Evolutionary conservation across 64 coral and sea anemone species (phyloP), one percentile per base, ranked within the genome.

Genomic region (Astreopora myriophthalma): DNA sequence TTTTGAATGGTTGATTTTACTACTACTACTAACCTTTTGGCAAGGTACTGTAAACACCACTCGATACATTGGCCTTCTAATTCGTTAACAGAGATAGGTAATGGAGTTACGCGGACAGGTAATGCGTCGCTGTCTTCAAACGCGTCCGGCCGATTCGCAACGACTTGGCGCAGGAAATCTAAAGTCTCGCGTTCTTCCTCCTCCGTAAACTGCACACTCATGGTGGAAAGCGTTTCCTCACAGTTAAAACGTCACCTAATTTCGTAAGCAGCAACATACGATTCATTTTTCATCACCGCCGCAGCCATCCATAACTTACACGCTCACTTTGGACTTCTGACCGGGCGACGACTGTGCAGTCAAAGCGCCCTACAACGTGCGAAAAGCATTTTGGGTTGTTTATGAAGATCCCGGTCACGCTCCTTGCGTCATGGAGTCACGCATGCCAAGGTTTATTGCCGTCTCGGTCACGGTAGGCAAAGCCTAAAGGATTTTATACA

Each of bases 151-250:
- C 85, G 63, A 26, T 94, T 63, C 7, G 87, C 52, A 34, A 76
- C 62, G 25, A 97, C 90, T 42, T 86, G 69, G 16, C 84, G 70
- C 34, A 97, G 57, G 84, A 91, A 97, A 76, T 87, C 73, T 0
- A 68, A 8, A 22, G 95, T 75, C 60, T 90, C 40, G 2, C 25
- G 80, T 67, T 48, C 31, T 27, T 97, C 95, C 69, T 93, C 87
- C 36, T 93, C 80, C 27, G 91, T 94, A 74, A 97, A 94, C 66
- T 85, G 61, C 32, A 94, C 86, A 81, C 91, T 91, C 95, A 97
- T 97, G 70, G 64, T 82, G 66, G 58, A 73, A 31, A 65, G 32
- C 30, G 20, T 37, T 40, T 64, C 20, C 5, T 40, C 64, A 16
- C 22, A 6, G 32, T 65, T 20, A 55, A 20, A 63, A 3, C 20